A percentile compares a stretch with the other conserved stretches of the same genome.
Evolutionary conservation across 2,797 vertebrate species (phyloP).

Genomic region (Peromyscus attwateri): DNA sequence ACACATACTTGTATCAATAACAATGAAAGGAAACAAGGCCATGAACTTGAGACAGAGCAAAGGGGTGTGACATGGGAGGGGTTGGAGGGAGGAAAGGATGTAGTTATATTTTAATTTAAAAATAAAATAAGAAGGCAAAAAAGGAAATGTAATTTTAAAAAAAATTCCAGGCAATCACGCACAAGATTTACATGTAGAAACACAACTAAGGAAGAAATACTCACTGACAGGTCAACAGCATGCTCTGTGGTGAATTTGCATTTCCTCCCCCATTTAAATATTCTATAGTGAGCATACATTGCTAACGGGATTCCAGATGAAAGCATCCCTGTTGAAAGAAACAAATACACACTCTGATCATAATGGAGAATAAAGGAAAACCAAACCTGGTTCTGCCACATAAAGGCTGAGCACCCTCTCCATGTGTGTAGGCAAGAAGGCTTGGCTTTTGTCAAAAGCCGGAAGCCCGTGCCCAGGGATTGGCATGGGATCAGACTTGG

Average conservation of each 20-base stretch:
- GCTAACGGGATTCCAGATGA: background rate
- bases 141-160: background rate
- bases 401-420: background rate
- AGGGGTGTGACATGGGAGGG: background rate
- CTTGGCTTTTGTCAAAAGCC: background rate
- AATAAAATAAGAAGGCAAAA: background rate
- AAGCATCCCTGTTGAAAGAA: background rate
- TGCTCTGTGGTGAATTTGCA: background rate
- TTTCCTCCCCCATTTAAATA: background rate
- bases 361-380: background rate
- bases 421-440: background rate
- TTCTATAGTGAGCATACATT: background rate
- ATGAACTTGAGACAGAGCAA: background rate
- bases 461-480: background rate
- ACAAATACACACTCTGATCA: background rate
- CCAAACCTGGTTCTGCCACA: background rate
- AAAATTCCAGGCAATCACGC: background rate
- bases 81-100: background rate
- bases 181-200: fast-evolving
- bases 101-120: background rate
- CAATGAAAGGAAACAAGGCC: background rate
- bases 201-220: background rate
- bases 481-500: background rate
- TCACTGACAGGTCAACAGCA: too few relatives aligned
- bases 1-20: background rate